Evolutionary conservation across 2,888 invertebrate species (phyloP), one percentile per base, ranked within the genome.

Genomic region (Drosophila yooni): DNA sequence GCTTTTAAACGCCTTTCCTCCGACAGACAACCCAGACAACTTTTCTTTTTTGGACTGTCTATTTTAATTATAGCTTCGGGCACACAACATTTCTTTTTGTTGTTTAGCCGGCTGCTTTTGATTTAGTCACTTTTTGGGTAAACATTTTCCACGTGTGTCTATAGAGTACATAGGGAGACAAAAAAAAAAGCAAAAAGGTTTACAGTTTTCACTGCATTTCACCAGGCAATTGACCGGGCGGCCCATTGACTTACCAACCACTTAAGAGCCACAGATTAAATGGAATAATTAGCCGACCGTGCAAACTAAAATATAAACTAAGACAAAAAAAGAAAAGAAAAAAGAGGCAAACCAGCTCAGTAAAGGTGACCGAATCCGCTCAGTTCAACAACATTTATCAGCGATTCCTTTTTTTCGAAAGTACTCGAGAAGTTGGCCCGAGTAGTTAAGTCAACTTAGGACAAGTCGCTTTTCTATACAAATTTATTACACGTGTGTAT

Each of bases 211-310:
- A 65, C 82, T 77, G 70, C 79, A 68, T 68, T 78, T 74, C 64
- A 78, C 62, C 67, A 50, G 38, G 52, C 57, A 77, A 74, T 70
- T 77, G 63, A 69, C 65, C 57, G n/a, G 52, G 72, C 71, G 62
- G 83, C 73, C 82, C 85, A 79, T 77, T 82, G 84, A 80, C 80
- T 79, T 75, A 74, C 83, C 70, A 76, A 83, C 67, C 67, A 69
- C 71, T 74, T 82, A 74, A 81, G 79, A 74, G 75, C 68, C 66
- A 68, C 71, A 85, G 81, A 81, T 85, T 79, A 85, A 83, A 68
- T 73, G 74, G 70, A 81, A 68, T 78, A 86, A 86, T 88, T 88
- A 88, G 83, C 71, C 79, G 71, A 76, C 74, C 79, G 76, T 76
- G 77, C 74, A 74, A 68, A 56, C 68, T 29, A 60, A 66, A 76